phyloP scores from a whole-genome alignment of 2,797 vertebrate genomes.

The Lophius americanus region DNA sequence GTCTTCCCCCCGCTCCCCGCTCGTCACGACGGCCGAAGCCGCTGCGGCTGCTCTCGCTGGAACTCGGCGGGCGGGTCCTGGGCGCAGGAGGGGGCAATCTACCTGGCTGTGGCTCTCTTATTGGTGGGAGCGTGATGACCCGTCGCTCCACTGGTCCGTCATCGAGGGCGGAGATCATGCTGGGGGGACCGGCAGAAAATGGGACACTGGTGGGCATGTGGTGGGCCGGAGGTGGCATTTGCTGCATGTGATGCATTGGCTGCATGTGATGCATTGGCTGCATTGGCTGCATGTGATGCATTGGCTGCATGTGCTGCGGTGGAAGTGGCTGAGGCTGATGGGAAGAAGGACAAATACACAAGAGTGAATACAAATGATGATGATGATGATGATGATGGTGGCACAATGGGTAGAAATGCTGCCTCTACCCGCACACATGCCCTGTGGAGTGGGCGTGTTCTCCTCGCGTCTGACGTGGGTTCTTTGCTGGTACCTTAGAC shows the following conservation, averaged over 20 bases:
- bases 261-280: conserved; percentile 62
- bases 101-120: conserved; percentile 68
- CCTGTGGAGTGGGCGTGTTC: too few species aligned
- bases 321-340: conserved; percentile 46
- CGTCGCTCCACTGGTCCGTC: conserved; percentile 81
- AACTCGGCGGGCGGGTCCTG: conserved; percentile 70
- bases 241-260: conserved; percentile 59
- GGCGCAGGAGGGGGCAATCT: conserved; percentile 55
- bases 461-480: too few species aligned
- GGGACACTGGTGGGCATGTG: conserved; percentile 69
- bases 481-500: too few species aligned
- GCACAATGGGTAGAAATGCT: too few species aligned
- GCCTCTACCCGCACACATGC: too few species aligned
- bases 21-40: conserved; percentile 66
- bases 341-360: neutral
- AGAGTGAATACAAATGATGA: neutral
- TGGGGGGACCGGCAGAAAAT: conserved; percentile 83
- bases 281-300: conserved; percentile 58
- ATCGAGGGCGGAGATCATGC: conserved; percentile 91
- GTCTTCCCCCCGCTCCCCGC: conserved; percentile 46
- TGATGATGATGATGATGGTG: too few species aligned
- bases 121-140: conserved; percentile 85
- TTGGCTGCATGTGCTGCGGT: conserved; percentile 53
- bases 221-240: conserved; percentile 68
- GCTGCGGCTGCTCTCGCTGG: conserved; percentile 77